phyloP scores from a whole-genome alignment of 1,140 invertebrate species.

The Neocloeon triangulifer region DNA sequence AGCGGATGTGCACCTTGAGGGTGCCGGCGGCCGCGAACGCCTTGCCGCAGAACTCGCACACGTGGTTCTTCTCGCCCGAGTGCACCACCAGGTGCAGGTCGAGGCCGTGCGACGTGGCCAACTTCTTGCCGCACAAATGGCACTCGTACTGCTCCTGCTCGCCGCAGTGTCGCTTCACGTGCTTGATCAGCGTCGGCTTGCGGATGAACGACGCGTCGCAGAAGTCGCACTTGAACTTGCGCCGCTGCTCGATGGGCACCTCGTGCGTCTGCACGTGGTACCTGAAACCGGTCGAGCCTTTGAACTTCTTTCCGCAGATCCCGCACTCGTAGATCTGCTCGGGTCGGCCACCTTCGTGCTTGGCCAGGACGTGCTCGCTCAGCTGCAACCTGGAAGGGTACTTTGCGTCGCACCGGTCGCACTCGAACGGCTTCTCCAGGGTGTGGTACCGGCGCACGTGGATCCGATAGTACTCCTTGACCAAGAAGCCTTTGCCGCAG shows the following conservation, averaged over 20 bases:
- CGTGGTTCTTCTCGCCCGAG: background rate
- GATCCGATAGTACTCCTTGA: no score
- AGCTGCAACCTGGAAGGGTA: no score
- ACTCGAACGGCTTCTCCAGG: constrained; percentile 26
- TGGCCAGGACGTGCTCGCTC: no score
- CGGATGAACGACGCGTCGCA: constrained; percentile 13
- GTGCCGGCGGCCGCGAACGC: constrained; percentile 14
- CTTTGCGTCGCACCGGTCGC: constrained; percentile 30
- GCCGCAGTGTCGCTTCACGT: constrained; percentile 8
- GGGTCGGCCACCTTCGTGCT: no score
- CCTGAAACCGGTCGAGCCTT: constrained; percentile 19
- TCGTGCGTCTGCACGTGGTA: constrained; percentile 22
- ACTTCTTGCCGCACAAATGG: constrained; percentile 11
- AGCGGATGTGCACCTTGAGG: constrained; percentile 6
- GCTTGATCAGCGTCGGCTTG: constrained; percentile 9
- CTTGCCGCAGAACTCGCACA: constrained; percentile 22
- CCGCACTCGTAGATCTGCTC: no score
- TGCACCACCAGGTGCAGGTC: constrained; percentile 5
- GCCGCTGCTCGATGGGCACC: constrained; percentile 20
- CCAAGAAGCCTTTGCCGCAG: constrained; percentile 18
- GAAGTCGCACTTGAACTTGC: constrained; percentile 13
- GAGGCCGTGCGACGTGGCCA: constrained; percentile 6
- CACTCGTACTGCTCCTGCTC: constrained; percentile 9
- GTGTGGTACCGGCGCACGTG: no score
- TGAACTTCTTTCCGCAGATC: constrained; percentile 21